Conservation (phyloP, 2,113 vertebrate genomes). For the Grammomys dolichurus region DNA sequence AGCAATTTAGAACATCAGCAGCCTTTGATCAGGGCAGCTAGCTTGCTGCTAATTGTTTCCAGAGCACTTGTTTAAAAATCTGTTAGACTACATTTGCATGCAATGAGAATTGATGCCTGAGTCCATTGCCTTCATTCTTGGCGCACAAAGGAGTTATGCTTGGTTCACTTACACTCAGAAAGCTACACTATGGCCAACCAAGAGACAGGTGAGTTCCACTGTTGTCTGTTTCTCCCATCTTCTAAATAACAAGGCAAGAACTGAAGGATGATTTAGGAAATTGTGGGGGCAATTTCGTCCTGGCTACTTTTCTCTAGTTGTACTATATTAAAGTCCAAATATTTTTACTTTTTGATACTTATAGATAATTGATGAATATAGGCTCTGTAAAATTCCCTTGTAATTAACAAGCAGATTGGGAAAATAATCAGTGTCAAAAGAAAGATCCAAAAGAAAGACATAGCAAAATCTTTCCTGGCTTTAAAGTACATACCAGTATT, state of each 20-base stretch:
- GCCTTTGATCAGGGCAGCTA: slow-evolving; percentile 84
- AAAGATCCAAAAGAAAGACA: not conserved
- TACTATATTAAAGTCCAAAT: slow-evolving; percentile 38
- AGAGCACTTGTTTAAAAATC: slow-evolving; percentile 94
- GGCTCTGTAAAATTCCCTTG: not conserved
- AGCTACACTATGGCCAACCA: slow-evolving; percentile 64
- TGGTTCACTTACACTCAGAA: slow-evolving; percentile 82
- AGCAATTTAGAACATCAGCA: slow-evolving; percentile 85
- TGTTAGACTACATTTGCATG: slow-evolving; percentile 89
- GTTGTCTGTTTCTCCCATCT: slow-evolving; percentile 50
- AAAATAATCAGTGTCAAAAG: not conserved
- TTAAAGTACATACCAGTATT: not conserved
- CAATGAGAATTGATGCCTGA: slow-evolving; percentile 86
- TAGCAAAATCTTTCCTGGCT: not conserved
- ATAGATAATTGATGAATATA: not conserved
- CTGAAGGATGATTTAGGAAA: slow-evolving; percentile 3
- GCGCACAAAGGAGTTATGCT: slow-evolving; percentile 73
- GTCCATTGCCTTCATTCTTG: slow-evolving; percentile 83
- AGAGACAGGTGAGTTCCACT: slow-evolving; percentile 56
- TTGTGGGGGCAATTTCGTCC: not conserved
- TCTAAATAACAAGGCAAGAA: slow-evolving; percentile 50
- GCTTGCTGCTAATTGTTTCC: slow-evolving; percentile 92
- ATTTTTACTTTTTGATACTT: not conserved
- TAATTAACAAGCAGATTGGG: slow-evolving; percentile 9
- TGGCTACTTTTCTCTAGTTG: slow-evolving; percentile 18